phyloP scores from a whole-genome alignment of 2,113 vertebrate genomes.

The Eudyptes chrysolophus region DNA sequence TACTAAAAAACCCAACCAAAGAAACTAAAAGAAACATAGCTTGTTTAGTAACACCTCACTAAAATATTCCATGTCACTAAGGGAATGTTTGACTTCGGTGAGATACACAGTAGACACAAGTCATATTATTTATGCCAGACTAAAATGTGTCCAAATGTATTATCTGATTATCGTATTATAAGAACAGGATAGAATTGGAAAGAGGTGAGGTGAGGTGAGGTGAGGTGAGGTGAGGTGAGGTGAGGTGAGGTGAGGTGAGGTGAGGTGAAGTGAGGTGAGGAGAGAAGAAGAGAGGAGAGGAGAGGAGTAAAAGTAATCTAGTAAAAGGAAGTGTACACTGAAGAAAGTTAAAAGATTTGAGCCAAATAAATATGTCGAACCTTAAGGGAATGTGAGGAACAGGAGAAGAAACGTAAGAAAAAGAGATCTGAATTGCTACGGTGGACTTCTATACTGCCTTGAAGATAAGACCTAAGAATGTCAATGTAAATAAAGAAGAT shows the following conservation, averaged over 20 bases:
- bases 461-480: background rate
- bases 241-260: background rate
- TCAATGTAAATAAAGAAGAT: background rate
- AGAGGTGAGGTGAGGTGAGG: background rate
- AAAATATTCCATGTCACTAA: background rate
- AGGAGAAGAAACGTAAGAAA: background rate
- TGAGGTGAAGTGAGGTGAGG: background rate
- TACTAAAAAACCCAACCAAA: background rate
- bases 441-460: background rate
- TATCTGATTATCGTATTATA: background rate
- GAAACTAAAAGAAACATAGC: background rate
- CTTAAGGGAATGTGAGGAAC: background rate
- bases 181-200: background rate
- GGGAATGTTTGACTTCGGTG: background rate
- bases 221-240: background rate
- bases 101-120: background rate
- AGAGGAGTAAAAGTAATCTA: background rate
- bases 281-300: background rate
- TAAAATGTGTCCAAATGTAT: background rate
- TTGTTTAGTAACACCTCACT: background rate
- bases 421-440: background rate
- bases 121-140: background rate
- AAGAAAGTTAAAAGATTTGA: background rate
- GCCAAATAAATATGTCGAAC: background rate
- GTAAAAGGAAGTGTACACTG: background rate